Evolutionary conservation across 2,113 vertebrate species (phyloP), one percentile per base, ranked within the genome.

Genomic region (Mesoclemmys tuberculata): DNA sequence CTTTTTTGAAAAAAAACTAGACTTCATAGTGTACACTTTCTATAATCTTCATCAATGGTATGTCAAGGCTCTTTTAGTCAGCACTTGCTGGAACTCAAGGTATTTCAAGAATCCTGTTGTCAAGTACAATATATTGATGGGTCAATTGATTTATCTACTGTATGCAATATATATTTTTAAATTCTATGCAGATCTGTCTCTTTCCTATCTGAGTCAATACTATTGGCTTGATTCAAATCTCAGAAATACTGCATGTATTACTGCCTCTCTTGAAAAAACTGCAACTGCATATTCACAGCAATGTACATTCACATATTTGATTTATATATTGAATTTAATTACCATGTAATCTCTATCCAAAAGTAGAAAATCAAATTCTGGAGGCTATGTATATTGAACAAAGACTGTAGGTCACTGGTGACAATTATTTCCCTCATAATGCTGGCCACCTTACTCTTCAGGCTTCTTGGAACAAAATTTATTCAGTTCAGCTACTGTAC

Each of bases 231-330:
- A 68, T 68, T 71, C 35, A 71, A 71, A 38, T 71, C 64, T 38
- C 19, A 71, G 61, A n/a, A 38, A 71, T 4, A 58, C 19, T 68
- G 35, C 6, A n/a, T n/a, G 14, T 16, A 18, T 38, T n/a, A 71
- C 64, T 21, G 31, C 9, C 18, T 38, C n/a, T 22, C 8, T 38
- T 21, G n/a, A 71, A 71, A 71, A 71, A 64, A n/a, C 13, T 10
- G 18, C 38, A n/a, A 71, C 35, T 71, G n/a, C n/a, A 71, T 38
- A 71, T 71, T 21, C 64, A 71, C 64, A 71, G 64, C 64, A 71
- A 2, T 0, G 0, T 38, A 44, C 35, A n/a, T 41, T 16, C n/a
- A 31, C 26, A 48, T 1, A 38, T 71, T 38, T 22, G 31, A 71
- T n/a, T n/a, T 68, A 35, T 22, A 4, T n/a, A 5, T 58, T 58